A percentile compares a stretch with the other conserved stretches of the same genome.
phyloP scores from a whole-genome alignment of 2,797 vertebrate genomes.

The Hippoglossus hippoglossus region DNA sequence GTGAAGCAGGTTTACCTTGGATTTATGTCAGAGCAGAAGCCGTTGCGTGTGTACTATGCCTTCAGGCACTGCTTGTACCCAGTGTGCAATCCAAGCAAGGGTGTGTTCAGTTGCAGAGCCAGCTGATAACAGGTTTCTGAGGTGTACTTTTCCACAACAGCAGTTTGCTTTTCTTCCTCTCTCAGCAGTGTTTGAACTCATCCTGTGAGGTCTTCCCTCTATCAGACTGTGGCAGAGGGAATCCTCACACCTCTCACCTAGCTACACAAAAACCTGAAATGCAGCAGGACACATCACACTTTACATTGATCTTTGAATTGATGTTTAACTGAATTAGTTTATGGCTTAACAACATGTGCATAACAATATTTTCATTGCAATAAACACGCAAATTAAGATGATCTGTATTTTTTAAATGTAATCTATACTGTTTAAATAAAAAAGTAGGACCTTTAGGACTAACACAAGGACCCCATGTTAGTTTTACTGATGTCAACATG shows the following conservation, averaged over 20 bases:
- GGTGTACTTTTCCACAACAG: slow-evolving; percentile 54
- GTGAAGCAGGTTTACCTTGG: fast-evolving
- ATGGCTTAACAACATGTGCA: neutral
- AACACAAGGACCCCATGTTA: too few species aligned
- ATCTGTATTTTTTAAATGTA: too few species aligned
- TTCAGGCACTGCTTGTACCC: slow-evolving; percentile 54
- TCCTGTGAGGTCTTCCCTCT: slow-evolving; percentile 42
- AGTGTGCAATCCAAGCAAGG: slow-evolving; percentile 39
- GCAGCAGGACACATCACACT: neutral
- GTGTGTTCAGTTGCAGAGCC: slow-evolving; percentile 55
- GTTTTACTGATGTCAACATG: too few species aligned
- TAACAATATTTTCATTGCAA: neutral
- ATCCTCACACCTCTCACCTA: slow-evolving; percentile 33
- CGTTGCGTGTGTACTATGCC: slow-evolving; percentile 9
- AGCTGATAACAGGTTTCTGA: slow-evolving; percentile 32
- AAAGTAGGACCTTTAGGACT: too few species aligned
- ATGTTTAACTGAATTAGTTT: neutral
- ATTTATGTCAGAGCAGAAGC: slow-evolving; percentile 29
- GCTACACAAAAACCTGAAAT: neutral
- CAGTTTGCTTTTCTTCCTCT: slow-evolving; percentile 9
- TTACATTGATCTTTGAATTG: neutral
- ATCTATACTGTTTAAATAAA: too few species aligned
- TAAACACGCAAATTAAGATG: neutral
- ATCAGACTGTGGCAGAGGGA: slow-evolving; percentile 35
- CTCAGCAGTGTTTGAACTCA: neutral